phyloP scores from a whole-genome alignment of 1,140 invertebrate genomes.

The Tetranychus urticae region DNA sequence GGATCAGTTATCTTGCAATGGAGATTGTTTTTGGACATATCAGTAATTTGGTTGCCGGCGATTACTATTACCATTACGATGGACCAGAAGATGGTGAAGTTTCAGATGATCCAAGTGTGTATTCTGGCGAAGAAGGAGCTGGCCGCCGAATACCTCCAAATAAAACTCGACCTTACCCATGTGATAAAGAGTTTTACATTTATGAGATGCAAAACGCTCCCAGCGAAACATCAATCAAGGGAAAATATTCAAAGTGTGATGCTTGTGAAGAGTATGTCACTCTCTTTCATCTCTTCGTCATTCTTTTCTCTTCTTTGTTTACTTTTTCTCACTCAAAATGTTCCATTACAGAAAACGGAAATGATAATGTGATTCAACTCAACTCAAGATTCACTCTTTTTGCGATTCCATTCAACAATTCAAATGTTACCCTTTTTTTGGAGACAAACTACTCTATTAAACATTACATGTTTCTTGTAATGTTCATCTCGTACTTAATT shows the following conservation, averaged over 20 bases:
- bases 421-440: no score
- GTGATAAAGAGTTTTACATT: conserved; percentile 61
- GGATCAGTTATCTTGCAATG: neutral
- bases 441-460: no score
- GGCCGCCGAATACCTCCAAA: neutral
- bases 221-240: conserved; percentile 42
- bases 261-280: conserved; percentile 1
- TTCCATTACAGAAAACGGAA: neutral
- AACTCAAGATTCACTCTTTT: no score
- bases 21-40: neutral
- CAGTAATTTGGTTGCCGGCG: neutral
- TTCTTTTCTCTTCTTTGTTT: no score
- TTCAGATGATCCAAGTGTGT: neutral
- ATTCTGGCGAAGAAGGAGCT: neutral
- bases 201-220: conserved; percentile 56
- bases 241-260: conserved; percentile 21
- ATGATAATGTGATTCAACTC: no score
- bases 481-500: no score
- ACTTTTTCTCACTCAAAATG: neutral
- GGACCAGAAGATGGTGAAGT: neutral
- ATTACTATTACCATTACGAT: neutral
- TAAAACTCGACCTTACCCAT: conserved; percentile 29
- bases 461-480: no score
- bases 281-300: neutral
- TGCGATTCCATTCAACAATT: no score